These are phyloP conservation scores for Amblyopsis hoosieri DNA, from an alignment of 2,797 vertebrate genomes.

Conservation along the genomic window DNA sequence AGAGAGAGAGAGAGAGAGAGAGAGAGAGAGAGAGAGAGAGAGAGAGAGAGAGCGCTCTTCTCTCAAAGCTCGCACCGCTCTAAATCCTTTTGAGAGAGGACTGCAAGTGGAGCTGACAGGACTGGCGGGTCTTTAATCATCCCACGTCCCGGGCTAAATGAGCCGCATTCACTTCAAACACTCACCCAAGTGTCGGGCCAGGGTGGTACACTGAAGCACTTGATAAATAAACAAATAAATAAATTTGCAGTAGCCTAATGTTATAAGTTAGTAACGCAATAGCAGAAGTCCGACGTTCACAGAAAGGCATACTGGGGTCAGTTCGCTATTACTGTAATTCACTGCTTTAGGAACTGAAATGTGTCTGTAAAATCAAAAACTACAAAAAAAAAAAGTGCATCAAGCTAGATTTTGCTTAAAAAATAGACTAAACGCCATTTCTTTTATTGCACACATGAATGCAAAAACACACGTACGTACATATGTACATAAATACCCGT, in stretches of 20 bases:
- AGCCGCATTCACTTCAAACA: constrained; percentile 9
- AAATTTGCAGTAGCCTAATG: too few species aligned
- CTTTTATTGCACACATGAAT: not conserved
- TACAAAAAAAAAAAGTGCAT: too few species aligned
- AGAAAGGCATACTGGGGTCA: too few species aligned
- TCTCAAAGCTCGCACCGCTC: constrained; percentile 2
- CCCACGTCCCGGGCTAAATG: constrained; percentile 28
- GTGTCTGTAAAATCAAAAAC: too few species aligned
- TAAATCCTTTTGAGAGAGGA: constrained; percentile 29
- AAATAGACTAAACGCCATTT: too few species aligned
- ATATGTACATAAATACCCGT: not conserved
- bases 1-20: not conserved
- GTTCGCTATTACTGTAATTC: too few species aligned
- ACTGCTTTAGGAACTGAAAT: too few species aligned
- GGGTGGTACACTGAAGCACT: not conserved
- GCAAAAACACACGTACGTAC: not conserved
- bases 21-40: not conserved
- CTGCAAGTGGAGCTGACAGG: constrained; percentile 20
- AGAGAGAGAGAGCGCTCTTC: not conserved
- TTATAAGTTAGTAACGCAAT: too few species aligned
- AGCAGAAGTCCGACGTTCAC: too few species aligned
- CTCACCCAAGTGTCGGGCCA: too few species aligned
- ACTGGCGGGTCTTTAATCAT: constrained; percentile 31
- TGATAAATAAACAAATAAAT: too few species aligned
- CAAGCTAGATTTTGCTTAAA: too few species aligned